phyloP scores from a whole-genome alignment of 2,113 vertebrate genomes.

The Podilymbus podiceps region DNA sequence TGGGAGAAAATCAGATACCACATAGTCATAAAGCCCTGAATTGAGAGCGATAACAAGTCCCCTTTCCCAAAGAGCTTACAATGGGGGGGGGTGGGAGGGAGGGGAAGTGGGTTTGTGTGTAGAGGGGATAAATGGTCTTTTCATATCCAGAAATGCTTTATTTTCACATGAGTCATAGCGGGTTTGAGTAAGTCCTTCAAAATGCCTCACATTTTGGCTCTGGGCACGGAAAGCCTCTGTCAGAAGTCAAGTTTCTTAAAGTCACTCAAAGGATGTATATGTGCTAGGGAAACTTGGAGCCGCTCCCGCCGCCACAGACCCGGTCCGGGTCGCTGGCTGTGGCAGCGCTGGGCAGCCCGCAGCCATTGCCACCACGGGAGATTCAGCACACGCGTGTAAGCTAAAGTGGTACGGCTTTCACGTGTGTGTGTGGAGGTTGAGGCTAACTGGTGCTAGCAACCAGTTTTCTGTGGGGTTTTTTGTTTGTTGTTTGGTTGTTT shows the following conservation, averaged over 20 bases:
- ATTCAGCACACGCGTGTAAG: fast-evolving
- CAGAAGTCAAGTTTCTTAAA: neutral
- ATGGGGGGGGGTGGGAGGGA: neutral
- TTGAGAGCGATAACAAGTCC: neutral
- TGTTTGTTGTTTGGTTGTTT: neutral
- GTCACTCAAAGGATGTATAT: neutral
- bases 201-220: conserved; percentile 22
- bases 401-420: neutral
- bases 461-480: neutral
- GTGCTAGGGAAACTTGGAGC: neutral
- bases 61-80: conserved; percentile 45
- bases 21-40: conserved; percentile 2
- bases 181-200: conserved; percentile 33
- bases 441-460: neutral
- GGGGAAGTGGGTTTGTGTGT: neutral
- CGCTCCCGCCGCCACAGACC: fast-evolving
- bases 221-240: neutral
- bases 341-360: neutral
- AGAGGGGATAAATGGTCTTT: conserved; percentile 36
- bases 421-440: neutral
- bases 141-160: conserved; percentile 46
- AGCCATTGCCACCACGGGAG: neutral
- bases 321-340: neutral
- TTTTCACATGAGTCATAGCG: conserved; percentile 44
- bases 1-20: conserved; percentile 23